Percentiles rank a stretch among this genome's conserved stretches.
Evolutionary conservation across 2,888 invertebrate species (phyloP).

Genomic region (Ephialtes manifestator): DNA sequence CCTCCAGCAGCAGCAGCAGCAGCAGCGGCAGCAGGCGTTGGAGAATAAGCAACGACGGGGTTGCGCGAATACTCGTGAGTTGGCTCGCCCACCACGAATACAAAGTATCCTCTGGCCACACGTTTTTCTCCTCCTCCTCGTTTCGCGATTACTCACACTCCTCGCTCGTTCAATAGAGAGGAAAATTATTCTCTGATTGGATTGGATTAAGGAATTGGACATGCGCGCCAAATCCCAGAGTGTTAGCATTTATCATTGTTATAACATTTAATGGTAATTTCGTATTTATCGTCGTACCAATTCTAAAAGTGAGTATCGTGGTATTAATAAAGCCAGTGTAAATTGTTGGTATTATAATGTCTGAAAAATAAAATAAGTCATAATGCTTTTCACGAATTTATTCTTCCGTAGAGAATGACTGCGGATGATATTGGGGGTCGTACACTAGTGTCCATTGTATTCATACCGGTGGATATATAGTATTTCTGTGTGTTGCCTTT

Average conservation of each 20-base stretch:
- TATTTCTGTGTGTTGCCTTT: constrained; percentile 42
- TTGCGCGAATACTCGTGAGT: constrained; percentile 65
- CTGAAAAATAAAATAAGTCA: background rate
- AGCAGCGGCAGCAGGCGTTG: constrained; percentile 34
- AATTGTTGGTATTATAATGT: constrained; percentile 10
- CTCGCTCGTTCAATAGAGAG: constrained; percentile 32
- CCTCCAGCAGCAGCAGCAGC: constrained; percentile 42
- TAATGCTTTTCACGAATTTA: constrained; percentile 8
- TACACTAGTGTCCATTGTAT: constrained; percentile 8
- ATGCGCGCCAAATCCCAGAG: background rate
- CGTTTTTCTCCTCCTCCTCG: constrained; percentile 22
- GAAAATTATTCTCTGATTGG: constrained; percentile 56
- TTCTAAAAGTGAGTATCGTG: too few species aligned
- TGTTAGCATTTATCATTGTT: background rate
- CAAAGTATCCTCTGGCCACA: constrained; percentile 54
- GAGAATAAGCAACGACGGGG: background rate
- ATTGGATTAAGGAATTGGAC: constrained; percentile 38
- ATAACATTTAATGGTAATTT: background rate
- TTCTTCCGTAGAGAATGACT: constrained; percentile 28
- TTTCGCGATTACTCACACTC: constrained; percentile 30
- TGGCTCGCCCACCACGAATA: constrained; percentile 59
- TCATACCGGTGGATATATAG: constrained; percentile 30
- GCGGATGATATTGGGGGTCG: constrained; percentile 47
- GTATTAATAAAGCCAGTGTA: background rate
- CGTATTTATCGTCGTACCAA: background rate